Percentiles rank a stretch among this genome's conserved stretches.
These are phyloP conservation scores for Mastigias papua DNA, from an alignment of 30 jellyfish, hydroid and myxozoan species.

Conservation along the genomic window DNA sequence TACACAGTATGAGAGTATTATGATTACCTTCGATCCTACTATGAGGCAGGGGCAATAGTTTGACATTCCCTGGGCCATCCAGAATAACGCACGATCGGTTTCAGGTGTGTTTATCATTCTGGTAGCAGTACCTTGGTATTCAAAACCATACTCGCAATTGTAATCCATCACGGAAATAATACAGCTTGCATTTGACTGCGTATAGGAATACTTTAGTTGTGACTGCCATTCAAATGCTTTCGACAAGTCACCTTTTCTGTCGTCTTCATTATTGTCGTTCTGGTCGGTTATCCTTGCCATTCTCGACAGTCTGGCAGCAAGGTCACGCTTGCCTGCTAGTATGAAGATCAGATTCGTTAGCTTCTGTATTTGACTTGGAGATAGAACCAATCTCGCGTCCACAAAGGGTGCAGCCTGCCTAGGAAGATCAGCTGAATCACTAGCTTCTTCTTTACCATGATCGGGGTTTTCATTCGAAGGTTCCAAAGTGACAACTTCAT, in stretches of 20 bases:
- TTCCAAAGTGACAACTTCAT: conserved; percentile 14
- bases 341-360: conserved; percentile 67
- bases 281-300: conserved; percentile 34
- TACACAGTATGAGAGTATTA: too few relatives aligned
- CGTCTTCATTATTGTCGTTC: conserved; percentile 59
- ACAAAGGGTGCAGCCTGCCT: background rate
- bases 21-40: conserved; percentile 53
- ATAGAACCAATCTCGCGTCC: conserved; percentile 4
- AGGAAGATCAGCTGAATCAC: background rate
- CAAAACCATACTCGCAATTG: conserved; percentile 70
- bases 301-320: conserved; percentile 53
- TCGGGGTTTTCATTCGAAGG: background rate
- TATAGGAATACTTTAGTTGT: conserved; percentile 60
- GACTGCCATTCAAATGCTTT: conserved; percentile 69
- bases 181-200: conserved; percentile 63
- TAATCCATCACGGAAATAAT: conserved; percentile 53
- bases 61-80: conserved; percentile 52
- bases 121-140: conserved; percentile 78
- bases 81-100: conserved; percentile 62
- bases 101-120: conserved; percentile 66
- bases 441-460: background rate
- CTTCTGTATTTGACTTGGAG: conserved; percentile 70
- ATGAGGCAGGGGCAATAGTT: conserved; percentile 32
- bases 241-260: background rate
- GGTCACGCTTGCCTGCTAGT: conserved; percentile 65